A percentile compares a stretch with the other conserved stretches of the same genome.
These are phyloP conservation scores for Hesperia comma DNA, from an alignment of 2,888 invertebrate genomes.

Conservation along the genomic window DNA sequence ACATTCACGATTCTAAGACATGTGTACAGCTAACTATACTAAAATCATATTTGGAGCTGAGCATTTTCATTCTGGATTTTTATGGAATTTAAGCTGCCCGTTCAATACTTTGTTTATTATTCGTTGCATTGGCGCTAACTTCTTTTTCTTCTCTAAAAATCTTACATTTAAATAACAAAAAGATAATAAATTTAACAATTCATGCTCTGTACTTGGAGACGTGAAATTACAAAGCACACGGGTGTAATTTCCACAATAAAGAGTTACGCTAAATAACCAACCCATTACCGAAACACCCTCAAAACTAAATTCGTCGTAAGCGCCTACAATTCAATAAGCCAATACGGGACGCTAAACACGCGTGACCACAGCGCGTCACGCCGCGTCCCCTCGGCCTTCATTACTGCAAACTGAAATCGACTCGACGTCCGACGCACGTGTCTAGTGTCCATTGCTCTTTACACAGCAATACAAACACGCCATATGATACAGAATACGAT, in stretches of 20 bases:
- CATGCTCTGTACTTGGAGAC: no score
- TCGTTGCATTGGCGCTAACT: no score
- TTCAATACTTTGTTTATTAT: no score
- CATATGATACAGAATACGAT: constrained; percentile 37
- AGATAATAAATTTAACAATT: no score
- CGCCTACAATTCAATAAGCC: constrained; percentile 55
- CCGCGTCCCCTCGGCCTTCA: constrained; percentile 30
- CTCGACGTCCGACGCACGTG: constrained; percentile 30
- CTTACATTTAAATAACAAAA: no score
- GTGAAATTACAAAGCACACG: no score
- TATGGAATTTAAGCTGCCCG: no score
- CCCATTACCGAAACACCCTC: constrained; percentile 3
- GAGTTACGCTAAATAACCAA: neutral
- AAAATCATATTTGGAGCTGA: no score
- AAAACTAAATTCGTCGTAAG: constrained; percentile 4
- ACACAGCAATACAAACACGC: constrained; percentile 34
- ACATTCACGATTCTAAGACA: no score
- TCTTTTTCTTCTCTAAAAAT: no score
- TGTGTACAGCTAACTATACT: no score
- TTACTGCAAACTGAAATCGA: constrained; percentile 29
- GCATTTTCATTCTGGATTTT: no score
- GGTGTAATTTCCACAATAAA: neutral
- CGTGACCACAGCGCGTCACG: constrained; percentile 61
- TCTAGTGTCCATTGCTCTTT: constrained; percentile 36
- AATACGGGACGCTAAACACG: constrained; percentile 47